These are phyloP conservation scores for Sinella curviseta DNA, from an alignment of 1,140 invertebrate genomes.

Conservation along the genomic window DNA sequence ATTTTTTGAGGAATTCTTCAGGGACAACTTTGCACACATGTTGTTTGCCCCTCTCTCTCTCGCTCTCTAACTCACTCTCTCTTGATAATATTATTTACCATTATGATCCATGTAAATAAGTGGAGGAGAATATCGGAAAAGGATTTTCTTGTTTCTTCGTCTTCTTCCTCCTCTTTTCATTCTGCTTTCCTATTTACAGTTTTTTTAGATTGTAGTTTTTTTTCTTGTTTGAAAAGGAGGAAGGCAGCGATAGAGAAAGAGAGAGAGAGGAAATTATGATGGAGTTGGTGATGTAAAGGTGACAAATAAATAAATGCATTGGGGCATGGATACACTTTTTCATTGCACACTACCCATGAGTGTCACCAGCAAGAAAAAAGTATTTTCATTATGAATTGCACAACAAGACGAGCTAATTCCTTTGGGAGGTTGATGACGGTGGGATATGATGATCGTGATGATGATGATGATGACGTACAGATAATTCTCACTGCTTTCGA, in stretches of 20 bases:
- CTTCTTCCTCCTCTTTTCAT: not conserved
- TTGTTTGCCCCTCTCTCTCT: not conserved
- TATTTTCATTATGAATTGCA: not conserved
- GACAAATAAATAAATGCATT: slow-evolving; percentile 1
- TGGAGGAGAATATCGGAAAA: not conserved
- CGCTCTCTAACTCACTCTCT: too few relatives aligned
- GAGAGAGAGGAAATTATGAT: not conserved
- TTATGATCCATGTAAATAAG: not conserved
- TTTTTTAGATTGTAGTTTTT: too few relatives aligned
- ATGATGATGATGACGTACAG: not conserved
- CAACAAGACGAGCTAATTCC: not conserved
- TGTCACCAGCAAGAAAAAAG: not conserved
- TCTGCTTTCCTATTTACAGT: too few relatives aligned
- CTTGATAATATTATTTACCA: not conserved
- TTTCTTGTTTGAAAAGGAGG: too few relatives aligned
- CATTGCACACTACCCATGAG: not conserved
- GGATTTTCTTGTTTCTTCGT: too few relatives aligned
- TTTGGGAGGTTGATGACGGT: not conserved
- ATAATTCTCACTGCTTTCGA: not conserved
- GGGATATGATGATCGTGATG: not conserved
- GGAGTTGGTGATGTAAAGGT: not conserved
- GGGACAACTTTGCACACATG: slow-evolving; percentile 24
- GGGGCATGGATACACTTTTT: not conserved
- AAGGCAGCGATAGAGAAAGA: too few relatives aligned
- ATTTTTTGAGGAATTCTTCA: not conserved